Conservation (phyloP, 2,113 vertebrate species). For the Saccopteryx leptura region DNA sequence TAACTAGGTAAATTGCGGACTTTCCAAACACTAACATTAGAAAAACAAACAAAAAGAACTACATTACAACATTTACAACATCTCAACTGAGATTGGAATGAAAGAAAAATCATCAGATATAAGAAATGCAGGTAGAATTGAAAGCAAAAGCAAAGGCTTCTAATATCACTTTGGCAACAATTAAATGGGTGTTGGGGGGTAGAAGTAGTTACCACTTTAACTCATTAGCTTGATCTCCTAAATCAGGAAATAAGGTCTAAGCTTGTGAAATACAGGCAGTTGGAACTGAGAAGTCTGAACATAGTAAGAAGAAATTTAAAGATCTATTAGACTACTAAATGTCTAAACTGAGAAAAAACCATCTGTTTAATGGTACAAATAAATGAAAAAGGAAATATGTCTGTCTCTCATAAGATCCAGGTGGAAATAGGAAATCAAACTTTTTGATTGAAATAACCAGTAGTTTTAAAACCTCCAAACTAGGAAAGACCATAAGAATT, state of each 20-base stretch:
- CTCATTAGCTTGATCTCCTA: not conserved
- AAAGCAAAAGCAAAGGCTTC: not conserved
- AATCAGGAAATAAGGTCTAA: not conserved
- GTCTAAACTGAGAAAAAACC: not conserved
- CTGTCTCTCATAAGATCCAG: not conserved
- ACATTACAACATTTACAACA: not conserved
- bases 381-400: not conserved
- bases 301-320: not conserved
- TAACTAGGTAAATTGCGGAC: not conserved
- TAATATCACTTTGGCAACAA: not conserved
- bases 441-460: not conserved
- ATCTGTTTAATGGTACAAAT: not conserved
- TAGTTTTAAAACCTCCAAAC: not conserved
- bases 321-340: not conserved
- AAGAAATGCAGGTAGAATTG: not conserved
- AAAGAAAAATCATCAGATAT: not conserved
- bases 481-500: not conserved
- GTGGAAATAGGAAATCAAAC: not conserved
- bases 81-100: not conserved
- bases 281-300: not conserved
- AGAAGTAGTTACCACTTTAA: not conserved
- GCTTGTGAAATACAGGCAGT: not conserved
- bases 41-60: not conserved
- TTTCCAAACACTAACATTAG: constrained; percentile 9
- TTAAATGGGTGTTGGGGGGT: no score